Base-by-base conservation (phyloP, 1,140 invertebrate genomes). In the Heliconius hermathena region DNA sequence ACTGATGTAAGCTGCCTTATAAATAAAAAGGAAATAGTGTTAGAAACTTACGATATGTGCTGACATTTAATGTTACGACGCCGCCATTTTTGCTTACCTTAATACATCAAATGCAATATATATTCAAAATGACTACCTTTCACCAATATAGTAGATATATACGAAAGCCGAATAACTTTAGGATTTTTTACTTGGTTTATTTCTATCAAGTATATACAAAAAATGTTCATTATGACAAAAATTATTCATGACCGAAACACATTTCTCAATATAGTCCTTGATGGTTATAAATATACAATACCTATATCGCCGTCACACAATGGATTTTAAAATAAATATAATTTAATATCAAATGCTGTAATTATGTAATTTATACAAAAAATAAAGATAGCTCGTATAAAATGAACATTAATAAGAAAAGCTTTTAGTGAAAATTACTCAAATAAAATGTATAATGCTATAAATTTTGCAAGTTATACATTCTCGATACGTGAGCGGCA, bases 31-130 rank as follows among this genome's bases (percentile, higher is more conserved):
- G n/a, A 66, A 46, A 75, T 36, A 33, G 60, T 29, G 74, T n/a
- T 66, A 36, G 36, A 18, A 38, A 66, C 71, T 38, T 71, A 16
- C n/a, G 77, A 26, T 78, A 60, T 29, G 33, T 60, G 77, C 29
- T 73, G 71, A 73, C 77, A 66, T 78, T 73, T 54, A 78, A 78
- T 38, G 77, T 78, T 73, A 78, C 71, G 71, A 73, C 71, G n/a
- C 46, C 49, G 36, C 36, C 3, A 18, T 66, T 66, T 26, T 18
- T 36, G 54, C 11, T 75, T 66, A 75, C 74, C 20, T 49, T 75
- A 75, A 41, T 66, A 66, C 11, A 75, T 60, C n/a, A 60, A 75
- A 46, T 46, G 41, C 3, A 46, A 46, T 46, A 46, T 13, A 41
- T 41, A 41, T 41, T 3, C 41, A 41, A 41, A 41, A 41, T 33